Evolutionary conservation across 2,113 vertebrate genomes (phyloP), one percentile per base, ranked within the genome.

Genomic region (Heloderma charlesbogerti): DNA sequence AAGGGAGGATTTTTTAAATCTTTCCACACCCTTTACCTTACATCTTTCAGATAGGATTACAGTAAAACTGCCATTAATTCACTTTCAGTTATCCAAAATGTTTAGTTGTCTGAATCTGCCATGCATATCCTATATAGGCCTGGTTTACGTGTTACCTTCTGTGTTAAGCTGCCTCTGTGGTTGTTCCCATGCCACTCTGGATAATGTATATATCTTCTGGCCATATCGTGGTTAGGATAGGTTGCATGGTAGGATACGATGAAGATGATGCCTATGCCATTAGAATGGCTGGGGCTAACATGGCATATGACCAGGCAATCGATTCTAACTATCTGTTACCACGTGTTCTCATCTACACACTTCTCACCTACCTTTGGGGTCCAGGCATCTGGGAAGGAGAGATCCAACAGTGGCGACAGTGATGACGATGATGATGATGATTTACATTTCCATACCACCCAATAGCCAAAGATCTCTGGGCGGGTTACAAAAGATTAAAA

Each of bases 11-110:
- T 0, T 5, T 93, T 94, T 91, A 90, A n/a, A 74, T 4, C 34
- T 95, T 87, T 66, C 45, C 51, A 74, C 91, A 67, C 3, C 8
- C 25, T 83, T 63, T 79, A 31, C 90, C 79, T 90, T 78, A 71
- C 29, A 3, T 88, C 92, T 63, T 1, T 3, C 4, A 86, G 72
- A 77, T 25, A 13, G 86, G 37, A 86, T n/a, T 88, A 86, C 45
- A 67, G 82, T 72, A 85, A 48, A 85, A 34, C 16, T 57, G n/a
- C 27, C n/a, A 43, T 86, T 79, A 80, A 90, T 78, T 57, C 45
- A 79, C 89, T 71, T 86, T 71, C 66, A 80, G 15, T 90, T 77
- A 86, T 78, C 74, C 31, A 22, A 51, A 85, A 78, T 69, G 45
- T 51, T 34, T 71, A 37, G 74, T 20, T 69, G 57, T 45, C 40